These are phyloP conservation scores for Thereva unica DNA, from an alignment of 2,888 invertebrate genomes.

Conservation along the genomic window DNA sequence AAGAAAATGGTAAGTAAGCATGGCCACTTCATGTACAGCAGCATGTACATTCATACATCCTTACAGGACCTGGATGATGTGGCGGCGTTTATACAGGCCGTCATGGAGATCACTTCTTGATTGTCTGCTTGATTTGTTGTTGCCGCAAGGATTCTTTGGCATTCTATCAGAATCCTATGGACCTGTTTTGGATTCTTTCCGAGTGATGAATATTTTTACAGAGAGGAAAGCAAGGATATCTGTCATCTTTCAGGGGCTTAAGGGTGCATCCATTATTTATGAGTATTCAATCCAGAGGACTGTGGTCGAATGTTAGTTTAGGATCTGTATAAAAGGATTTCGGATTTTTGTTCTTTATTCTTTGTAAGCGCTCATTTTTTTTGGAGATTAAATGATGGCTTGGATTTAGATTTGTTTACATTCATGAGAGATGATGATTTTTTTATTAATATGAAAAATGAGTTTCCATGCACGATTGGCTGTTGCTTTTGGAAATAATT, in stretches of 20 bases:
- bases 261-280: slow-evolving; percentile 33
- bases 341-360: not conserved
- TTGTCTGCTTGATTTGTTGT: slow-evolving; percentile 24
- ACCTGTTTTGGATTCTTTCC: slow-evolving; percentile 16
- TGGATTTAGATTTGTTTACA: slow-evolving; percentile 15
- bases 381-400: not conserved
- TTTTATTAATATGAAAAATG: no score
- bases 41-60: not conserved
- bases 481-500: no score
- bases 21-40: slow-evolving; percentile 16
- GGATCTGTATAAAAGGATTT: slow-evolving; percentile 25
- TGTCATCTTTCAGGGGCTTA: slow-evolving; percentile 23
- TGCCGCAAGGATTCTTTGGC: slow-evolving; percentile 20
- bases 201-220: slow-evolving; percentile 28
- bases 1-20: slow-evolving; percentile 26
- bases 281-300: slow-evolving; percentile 29
- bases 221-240: slow-evolving; percentile 14
- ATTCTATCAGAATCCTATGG: slow-evolving; percentile 14
- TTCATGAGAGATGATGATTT: slow-evolving; percentile 9
- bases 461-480: no score
- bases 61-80: slow-evolving; percentile 1
- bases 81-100: slow-evolving; percentile 2
- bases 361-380: not conserved
- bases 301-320: slow-evolving; percentile 24
- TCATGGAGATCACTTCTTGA: slow-evolving; percentile 28